phyloP scores from a whole-genome alignment of 2,888 invertebrate genomes.

The Argyra leucocephala region DNA sequence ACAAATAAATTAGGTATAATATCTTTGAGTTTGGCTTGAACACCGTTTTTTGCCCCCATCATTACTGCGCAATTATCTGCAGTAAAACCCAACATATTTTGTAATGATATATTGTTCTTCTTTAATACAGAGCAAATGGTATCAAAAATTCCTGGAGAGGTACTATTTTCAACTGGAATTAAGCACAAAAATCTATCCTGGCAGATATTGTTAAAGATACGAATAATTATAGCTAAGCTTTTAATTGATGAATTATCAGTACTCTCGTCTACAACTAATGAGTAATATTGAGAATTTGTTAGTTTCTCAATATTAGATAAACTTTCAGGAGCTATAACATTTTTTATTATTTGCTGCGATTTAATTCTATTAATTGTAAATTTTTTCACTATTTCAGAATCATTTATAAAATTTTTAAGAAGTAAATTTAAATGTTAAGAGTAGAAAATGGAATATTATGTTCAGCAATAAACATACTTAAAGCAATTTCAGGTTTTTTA shows the following conservation, averaged over 20 bases:
- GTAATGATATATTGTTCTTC: conserved; percentile 8
- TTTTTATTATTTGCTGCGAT: conserved; percentile 17
- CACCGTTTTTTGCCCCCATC: too few species aligned
- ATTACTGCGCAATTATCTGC: conserved; percentile 20
- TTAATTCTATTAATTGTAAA: conserved; percentile 13
- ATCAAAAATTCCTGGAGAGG: conserved; percentile 1
- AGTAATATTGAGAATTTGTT: conserved; percentile 16
- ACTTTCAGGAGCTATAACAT: conserved; percentile 13
- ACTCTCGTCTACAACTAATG: conserved; percentile 19
- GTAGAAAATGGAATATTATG: neutral
- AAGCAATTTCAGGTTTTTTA: neutral
- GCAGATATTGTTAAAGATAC: conserved; percentile 12
- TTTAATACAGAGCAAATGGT: neutral
- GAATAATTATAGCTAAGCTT: conserved; percentile 16
- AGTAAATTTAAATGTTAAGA: neutral
- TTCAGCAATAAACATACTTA: neutral
- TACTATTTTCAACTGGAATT: conserved; percentile 4
- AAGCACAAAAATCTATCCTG: conserved; percentile 16
- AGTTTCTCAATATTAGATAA: conserved; percentile 10
- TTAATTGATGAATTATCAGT: conserved; percentile 15
- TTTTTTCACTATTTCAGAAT: conserved; percentile 16
- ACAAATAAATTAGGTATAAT: too few species aligned
- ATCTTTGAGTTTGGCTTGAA: too few species aligned
- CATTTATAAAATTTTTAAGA: neutral
- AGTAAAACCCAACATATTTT: conserved; percentile 20